A percentile compares a stretch with the other conserved stretches of the same genome.
phyloP scores from a whole-genome alignment of 2,113 vertebrate genomes.

The Sorex fumeus region DNA sequence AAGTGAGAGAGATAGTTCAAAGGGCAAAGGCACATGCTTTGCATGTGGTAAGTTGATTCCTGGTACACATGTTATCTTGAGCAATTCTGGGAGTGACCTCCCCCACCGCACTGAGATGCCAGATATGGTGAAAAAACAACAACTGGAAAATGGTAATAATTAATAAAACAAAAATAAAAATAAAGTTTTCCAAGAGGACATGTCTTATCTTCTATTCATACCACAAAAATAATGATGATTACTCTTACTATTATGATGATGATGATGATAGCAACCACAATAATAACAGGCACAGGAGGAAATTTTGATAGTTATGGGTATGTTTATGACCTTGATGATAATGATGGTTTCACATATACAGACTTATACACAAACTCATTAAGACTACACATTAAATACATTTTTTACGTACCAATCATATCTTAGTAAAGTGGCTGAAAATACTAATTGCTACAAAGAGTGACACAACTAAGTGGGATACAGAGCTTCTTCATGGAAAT shows the following conservation, averaged over 20 bases:
- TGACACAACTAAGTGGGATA: neutral
- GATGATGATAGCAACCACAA: too few species aligned
- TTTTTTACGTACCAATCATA: neutral
- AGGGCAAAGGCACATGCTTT: neutral
- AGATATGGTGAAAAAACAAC: too few species aligned
- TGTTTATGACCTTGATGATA: neutral
- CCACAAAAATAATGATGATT: neutral
- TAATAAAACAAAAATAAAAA: too few species aligned
- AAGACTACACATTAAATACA: neutral
- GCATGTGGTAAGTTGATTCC: too few species aligned
- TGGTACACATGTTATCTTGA: too few species aligned
- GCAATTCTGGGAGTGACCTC: too few species aligned
- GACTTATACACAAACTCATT: neutral
- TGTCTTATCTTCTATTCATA: neutral
- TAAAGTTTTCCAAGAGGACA: neutral
- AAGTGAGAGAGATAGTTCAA: neutral
- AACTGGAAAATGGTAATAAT: too few species aligned
- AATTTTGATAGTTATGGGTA: neutral
- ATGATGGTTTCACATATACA: neutral
- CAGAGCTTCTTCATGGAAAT: neutral
- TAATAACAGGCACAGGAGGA: neutral
- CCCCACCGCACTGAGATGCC: too few species aligned
- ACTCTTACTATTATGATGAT: too few species aligned
- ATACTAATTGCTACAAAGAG: neutral
- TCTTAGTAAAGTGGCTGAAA: neutral